Percentiles rank a stretch among this genome's conserved stretches.
phyloP scores from a whole-genome alignment of 2,797 vertebrate species.

The Bovichtus diacanthus region DNA sequence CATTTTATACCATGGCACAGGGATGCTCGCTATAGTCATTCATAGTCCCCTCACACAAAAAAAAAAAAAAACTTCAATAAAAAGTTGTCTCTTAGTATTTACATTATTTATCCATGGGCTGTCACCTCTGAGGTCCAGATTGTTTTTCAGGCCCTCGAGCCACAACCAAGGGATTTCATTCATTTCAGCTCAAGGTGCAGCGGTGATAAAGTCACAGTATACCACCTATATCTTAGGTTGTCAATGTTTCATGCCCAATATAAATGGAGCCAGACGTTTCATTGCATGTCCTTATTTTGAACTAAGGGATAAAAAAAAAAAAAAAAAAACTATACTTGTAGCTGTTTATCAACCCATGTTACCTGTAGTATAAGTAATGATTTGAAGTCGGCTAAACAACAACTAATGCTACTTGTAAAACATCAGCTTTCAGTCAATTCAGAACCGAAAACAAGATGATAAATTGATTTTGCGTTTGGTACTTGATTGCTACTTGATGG shows the following conservation, averaged over 20 bases:
- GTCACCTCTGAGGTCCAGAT: conserved; percentile 81
- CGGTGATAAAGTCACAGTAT: conserved; percentile 68
- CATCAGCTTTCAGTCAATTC: conserved; percentile 2
- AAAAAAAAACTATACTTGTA: neutral
- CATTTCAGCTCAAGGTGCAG: conserved; percentile 72
- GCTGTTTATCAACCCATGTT: neutral
- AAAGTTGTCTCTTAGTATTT: conserved; percentile 79
- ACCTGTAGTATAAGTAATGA: neutral
- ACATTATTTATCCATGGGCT: conserved; percentile 84
- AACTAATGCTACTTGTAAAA: neutral
- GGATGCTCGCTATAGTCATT: conserved; percentile 51
- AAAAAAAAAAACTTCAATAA: conserved; percentile 81
- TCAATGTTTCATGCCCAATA: conserved; percentile 74
- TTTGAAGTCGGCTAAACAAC: neutral
- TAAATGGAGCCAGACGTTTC: conserved; percentile 50
- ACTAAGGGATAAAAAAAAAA: conserved; percentile 8
- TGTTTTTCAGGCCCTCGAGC: conserved; percentile 77
- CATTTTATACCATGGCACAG: conserved; percentile 53
- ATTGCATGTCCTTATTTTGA: conserved; percentile 47
- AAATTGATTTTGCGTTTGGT: too few species aligned
- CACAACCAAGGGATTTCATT: conserved; percentile 75
- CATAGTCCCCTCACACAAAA: conserved; percentile 68
- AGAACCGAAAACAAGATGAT: neutral
- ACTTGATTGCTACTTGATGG: too few species aligned
- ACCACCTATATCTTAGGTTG: conserved; percentile 68